Percentiles rank a stretch among this genome's conserved stretches.
These are phyloP conservation scores for Nephrotoma flavescens DNA, from an alignment of 2,888 invertebrate species.

Conservation along the genomic window DNA sequence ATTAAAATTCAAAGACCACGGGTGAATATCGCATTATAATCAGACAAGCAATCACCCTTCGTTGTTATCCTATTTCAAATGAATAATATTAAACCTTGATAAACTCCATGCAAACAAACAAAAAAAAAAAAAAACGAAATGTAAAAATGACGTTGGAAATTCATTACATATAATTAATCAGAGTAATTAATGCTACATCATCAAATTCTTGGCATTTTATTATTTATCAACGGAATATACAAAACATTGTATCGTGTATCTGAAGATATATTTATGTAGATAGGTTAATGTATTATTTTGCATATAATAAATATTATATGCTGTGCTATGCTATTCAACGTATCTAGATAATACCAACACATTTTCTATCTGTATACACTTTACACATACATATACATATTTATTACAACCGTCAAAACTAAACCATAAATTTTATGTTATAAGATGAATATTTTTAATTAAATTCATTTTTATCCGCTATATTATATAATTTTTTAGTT, in stretches of 20 bases:
- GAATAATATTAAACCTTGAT: neutral
- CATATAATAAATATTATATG: neutral
- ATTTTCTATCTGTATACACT: neutral
- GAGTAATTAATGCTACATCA: neutral
- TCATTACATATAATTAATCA: neutral
- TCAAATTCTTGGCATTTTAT: neutral
- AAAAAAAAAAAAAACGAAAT: neutral
- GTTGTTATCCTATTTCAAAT: neutral
- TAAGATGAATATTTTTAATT: neutral
- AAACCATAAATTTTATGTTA: neutral
- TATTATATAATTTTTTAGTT: neutral
- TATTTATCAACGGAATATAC: neutral
- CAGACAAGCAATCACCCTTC: neutral
- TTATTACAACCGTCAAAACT: neutral
- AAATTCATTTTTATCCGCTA: neutral
- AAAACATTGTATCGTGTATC: neutral
- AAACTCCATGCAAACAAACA: neutral
- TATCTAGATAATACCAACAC: neutral
- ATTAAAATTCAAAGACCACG: neutral
- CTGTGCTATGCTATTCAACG: neutral
- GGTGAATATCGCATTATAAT: neutral
- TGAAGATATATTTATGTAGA: neutral
- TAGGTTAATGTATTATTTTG: neutral
- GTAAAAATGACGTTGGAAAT: neutral
- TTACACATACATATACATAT: neutral